phyloP scores from a whole-genome alignment of 2,888 invertebrate species.

The Pachycephus smyrnensis region DNA sequence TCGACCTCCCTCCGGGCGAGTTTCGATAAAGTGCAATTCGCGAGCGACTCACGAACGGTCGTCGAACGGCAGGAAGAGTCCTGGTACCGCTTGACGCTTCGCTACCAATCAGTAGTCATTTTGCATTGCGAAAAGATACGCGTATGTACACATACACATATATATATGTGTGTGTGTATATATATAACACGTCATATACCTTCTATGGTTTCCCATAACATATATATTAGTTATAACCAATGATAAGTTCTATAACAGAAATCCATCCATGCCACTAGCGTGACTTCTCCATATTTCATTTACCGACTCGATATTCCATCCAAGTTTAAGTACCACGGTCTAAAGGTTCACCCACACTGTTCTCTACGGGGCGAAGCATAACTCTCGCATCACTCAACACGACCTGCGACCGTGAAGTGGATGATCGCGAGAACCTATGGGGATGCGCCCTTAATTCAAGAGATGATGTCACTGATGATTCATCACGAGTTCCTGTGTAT shows the following conservation, averaged over 20 bases:
- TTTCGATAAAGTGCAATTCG: neutral
- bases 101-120: neutral
- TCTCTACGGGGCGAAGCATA: slow-evolving; percentile 20
- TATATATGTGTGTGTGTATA: too few relatives aligned
- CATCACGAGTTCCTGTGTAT: neutral
- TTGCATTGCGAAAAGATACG: neutral
- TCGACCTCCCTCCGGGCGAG: neutral
- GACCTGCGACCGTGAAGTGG: slow-evolving; percentile 17
- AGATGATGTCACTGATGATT: neutral
- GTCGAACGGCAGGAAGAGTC: neutral
- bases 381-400: slow-evolving; percentile 33
- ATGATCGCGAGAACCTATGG: slow-evolving; percentile 13
- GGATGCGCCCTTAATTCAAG: neutral
- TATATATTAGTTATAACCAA: neutral
- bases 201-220: neutral
- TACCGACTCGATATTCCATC: neutral
- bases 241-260: neutral
- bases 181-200: neutral
- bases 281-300: neutral
- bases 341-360: neutral
- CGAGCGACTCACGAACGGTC: neutral
- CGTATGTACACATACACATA: neutral
- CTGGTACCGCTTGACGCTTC: neutral
- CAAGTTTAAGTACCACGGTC: neutral
- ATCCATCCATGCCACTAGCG: neutral